These are phyloP conservation scores for Hippocampus mohnikei DNA, from an alignment of 2,113 vertebrate genomes.

Conservation along the genomic window DNA sequence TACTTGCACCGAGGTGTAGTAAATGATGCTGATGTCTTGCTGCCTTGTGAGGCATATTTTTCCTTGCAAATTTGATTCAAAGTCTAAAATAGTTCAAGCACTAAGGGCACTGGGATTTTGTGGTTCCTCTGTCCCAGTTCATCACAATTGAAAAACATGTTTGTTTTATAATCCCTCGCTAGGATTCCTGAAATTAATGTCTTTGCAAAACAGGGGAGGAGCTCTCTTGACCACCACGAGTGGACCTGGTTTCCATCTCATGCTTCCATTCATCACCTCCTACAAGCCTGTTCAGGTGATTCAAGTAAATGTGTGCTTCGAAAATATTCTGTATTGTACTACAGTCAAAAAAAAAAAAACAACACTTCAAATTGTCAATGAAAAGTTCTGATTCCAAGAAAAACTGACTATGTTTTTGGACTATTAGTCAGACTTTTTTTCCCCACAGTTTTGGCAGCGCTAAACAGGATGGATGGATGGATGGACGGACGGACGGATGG, in stretches of 20 bases:
- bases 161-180: not conserved
- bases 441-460: no score
- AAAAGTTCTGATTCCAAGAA: no score
- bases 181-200: not conserved
- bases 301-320: not conserved
- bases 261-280: constrained; percentile 95
- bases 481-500: no score
- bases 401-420: no score
- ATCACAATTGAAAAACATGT: not conserved
- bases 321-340: not conserved
- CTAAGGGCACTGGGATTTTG: not conserved
- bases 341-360: not conserved
- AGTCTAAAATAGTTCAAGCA: not conserved
- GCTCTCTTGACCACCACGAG: constrained; percentile 88
- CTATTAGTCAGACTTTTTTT: no score
- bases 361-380: no score
- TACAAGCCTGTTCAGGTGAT: constrained; percentile 93
- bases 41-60: no score
- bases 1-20: not conserved
- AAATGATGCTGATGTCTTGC: not conserved
- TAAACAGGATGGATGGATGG: no score
- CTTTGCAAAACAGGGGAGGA: constrained; percentile 77
- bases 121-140: not conserved
- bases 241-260: constrained; percentile 92
- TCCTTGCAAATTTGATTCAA: not conserved